Evolutionary conservation across 2,888 invertebrate genomes (phyloP).

Genomic region (Drosophila melanosoma): DNA sequence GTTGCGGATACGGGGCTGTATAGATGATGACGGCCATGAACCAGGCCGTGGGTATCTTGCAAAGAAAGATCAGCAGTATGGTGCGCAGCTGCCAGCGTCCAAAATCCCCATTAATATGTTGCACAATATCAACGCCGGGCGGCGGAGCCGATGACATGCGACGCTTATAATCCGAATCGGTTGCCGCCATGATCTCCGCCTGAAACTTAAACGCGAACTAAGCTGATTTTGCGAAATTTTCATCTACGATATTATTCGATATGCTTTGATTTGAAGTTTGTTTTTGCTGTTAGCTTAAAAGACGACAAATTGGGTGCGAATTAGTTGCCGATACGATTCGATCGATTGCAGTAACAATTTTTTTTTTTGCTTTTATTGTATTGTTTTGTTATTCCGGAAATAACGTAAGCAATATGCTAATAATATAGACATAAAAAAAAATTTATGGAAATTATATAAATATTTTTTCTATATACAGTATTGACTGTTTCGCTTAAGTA

Average conservation of each 20-base stretch:
- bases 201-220: slow-evolving; percentile 54
- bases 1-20: slow-evolving; percentile 84
- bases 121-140: slow-evolving; percentile 70
- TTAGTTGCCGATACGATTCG: slow-evolving; percentile 60
- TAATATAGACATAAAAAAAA: slow-evolving; percentile 37
- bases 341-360: no score
- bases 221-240: slow-evolving; percentile 52
- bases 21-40: slow-evolving; percentile 85
- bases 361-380: slow-evolving; percentile 34
- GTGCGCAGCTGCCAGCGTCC: slow-evolving; percentile 85
- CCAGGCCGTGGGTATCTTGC: slow-evolving; percentile 86
- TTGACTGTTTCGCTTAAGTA: background rate
- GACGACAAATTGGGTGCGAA: slow-evolving; percentile 70
- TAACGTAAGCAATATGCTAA: slow-evolving; percentile 35
- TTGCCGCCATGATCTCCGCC: slow-evolving; percentile 43
- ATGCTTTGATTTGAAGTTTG: slow-evolving; percentile 51
- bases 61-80: slow-evolving; percentile 83
- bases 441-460: slow-evolving; percentile 22
- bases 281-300: slow-evolving; percentile 55
- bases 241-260: slow-evolving; percentile 32
- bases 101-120: slow-evolving; percentile 82
- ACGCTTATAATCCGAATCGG: slow-evolving; percentile 16
- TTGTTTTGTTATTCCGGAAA: slow-evolving; percentile 29
- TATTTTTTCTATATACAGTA: slow-evolving; percentile 6
- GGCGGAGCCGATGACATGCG: slow-evolving; percentile 41